Evolutionary conservation across 35 echinoderm and acorn worm genomes (phyloP), one percentile per base, ranked within the genome.

Genomic region (Eucidaris tribuloides): DNA sequence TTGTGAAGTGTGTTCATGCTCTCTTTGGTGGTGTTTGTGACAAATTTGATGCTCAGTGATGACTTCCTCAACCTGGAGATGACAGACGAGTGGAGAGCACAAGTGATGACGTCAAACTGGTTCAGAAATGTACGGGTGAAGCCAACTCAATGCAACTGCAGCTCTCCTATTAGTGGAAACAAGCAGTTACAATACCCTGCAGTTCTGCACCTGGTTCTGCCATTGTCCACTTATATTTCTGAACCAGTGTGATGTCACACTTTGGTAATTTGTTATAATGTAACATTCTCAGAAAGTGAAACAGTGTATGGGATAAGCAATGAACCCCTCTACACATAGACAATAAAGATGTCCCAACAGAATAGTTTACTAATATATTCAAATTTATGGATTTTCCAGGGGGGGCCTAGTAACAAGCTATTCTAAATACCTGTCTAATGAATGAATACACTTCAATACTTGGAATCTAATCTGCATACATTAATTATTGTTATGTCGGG

Each of bases 21-120:
- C 66, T 97, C 94, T 78, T 97, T 97, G 25, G 94, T 97, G 29
- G 94, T 97, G 65, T 97, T 97, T 37, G 94, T 97, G 36, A 97
- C 94, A 97, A 97, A 97, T 71, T 90, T 93, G 50, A 97, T 68
- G 31, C 86, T 82, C 15, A 92, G 52, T 29, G 60, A 40, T 28
- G 79, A 65, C 61, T 84, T 44, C 65, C 87, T 82, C 29, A 97
- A 61, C 46, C 94, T 97, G 70, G 0, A 39, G 42, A 77, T 58
- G 7, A 38, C 49, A 78, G 50, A 20, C 5, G 36, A 79, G 18
- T 35, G 19, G 2, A 61, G 38, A 57, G 15, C 3, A 89, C 54
- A 81, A 44, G 68, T 24, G 11, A n/a, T 22, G 14, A 2, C 78
- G 62, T 5, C 4, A 45, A 85, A 7, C 4, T 68, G 45, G 35